These are phyloP conservation scores for Drosophila kikkawai DNA, from an alignment of 1,140 invertebrate species.

Conservation along the genomic window DNA sequence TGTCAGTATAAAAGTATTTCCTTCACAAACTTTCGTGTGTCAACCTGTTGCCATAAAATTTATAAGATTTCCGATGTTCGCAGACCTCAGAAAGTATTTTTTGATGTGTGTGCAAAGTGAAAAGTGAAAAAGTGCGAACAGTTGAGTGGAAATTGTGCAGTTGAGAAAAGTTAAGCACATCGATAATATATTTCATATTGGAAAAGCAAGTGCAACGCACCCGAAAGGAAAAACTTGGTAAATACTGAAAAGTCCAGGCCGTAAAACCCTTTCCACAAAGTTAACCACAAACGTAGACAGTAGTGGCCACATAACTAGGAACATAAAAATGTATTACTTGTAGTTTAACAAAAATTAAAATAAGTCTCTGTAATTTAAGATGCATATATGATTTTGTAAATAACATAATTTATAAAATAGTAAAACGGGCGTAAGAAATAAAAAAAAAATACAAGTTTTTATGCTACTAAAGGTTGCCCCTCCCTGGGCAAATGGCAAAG, in stretches of 20 bases:
- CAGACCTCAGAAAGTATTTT: slow-evolving; percentile 1
- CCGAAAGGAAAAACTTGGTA: slow-evolving; percentile 41
- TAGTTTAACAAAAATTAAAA: neutral
- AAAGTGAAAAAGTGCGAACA: slow-evolving; percentile 28
- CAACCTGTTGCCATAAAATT: slow-evolving; percentile 25
- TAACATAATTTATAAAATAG: neutral
- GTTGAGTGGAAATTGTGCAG: slow-evolving; percentile 25
- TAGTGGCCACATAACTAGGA: neutral
- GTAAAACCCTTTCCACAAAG: slow-evolving; percentile 31
- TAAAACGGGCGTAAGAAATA: neutral
- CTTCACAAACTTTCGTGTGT: neutral
- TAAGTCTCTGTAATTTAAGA: neutral
- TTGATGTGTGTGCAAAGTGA: slow-evolving; percentile 2
- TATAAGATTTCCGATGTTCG: neutral
- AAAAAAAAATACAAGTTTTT: neutral
- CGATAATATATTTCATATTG: slow-evolving; percentile 75
- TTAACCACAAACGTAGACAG: slow-evolving; percentile 46
- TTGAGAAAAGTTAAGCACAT: slow-evolving; percentile 65
- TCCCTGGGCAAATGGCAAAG: slow-evolving; percentile 70
- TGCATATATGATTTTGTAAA: neutral
- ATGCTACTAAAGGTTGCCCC: neutral
- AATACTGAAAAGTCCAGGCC: slow-evolving; percentile 40
- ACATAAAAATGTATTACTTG: neutral
- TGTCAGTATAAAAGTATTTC: neutral
- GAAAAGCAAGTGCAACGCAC: slow-evolving; percentile 38